Conservation (phyloP, 2,113 vertebrate genomes). For the human (Homo sapiens) region GRCh38 chr22:48035501-48036000, state of each 20-base stretch:
- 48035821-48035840: accelerated
- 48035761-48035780: no score
- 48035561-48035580: background rate
- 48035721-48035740: no score
- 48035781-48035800: accelerated
- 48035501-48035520: background rate
- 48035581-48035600: background rate
- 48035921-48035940: accelerated
- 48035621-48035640: background rate
- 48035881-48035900: no score
- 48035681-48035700: accelerated
- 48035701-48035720: accelerated
- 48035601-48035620: background rate
- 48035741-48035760: background rate
- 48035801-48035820: no score
- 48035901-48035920: background rate
- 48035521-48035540: no score
- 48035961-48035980: accelerated
- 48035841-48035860: background rate
- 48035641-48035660: background rate
- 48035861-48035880: no score
- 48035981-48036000: accelerated
- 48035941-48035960: accelerated
- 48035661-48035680: no score
- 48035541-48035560: background rate